phyloP scores from a whole-genome alignment of 1,140 invertebrate genomes.

The Anastrepha ludens region DNA sequence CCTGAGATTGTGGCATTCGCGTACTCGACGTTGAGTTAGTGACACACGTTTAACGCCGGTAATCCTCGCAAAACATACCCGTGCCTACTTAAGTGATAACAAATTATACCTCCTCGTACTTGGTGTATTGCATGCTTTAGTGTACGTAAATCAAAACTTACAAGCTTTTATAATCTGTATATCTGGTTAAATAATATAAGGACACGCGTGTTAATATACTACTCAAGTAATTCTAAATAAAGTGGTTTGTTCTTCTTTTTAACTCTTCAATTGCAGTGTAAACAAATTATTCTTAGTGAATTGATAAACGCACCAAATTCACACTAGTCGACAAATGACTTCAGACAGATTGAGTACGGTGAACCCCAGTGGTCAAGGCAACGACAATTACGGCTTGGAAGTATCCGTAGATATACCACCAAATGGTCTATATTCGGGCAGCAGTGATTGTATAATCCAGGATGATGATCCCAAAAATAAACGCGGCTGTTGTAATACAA shows the following conservation, averaged over 20 bases:
- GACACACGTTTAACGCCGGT: neutral
- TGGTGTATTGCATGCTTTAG: too few species aligned
- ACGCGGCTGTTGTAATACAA: slow-evolving; percentile 40
- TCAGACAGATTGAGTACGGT: neutral
- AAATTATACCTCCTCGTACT: neutral
- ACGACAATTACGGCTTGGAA: slow-evolving; percentile 60
- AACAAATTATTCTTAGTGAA: neutral
- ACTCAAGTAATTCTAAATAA: neutral
- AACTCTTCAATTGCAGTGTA: neutral
- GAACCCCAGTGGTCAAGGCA: slow-evolving; percentile 19
- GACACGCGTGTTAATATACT: too few species aligned
- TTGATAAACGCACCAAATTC: neutral
- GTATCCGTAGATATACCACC: slow-evolving; percentile 71
- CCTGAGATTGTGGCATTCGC: slow-evolving; percentile 33
- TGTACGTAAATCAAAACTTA: neutral
- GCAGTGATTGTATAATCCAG: slow-evolving; percentile 69
- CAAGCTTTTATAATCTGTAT: too few species aligned
- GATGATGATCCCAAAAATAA: slow-evolving; percentile 61
- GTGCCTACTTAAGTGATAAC: neutral
- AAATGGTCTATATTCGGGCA: slow-evolving; percentile 68
- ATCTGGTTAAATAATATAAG: too few species aligned
- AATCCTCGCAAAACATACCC: neutral
- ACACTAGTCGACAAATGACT: neutral
- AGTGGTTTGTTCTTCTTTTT: neutral
- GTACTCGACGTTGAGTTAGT: neutral